Evolutionary conservation across 30 jellyfish, hydroid and myxozoan species (phyloP).

Genomic region (Chrysaora quinquecirrha): DNA sequence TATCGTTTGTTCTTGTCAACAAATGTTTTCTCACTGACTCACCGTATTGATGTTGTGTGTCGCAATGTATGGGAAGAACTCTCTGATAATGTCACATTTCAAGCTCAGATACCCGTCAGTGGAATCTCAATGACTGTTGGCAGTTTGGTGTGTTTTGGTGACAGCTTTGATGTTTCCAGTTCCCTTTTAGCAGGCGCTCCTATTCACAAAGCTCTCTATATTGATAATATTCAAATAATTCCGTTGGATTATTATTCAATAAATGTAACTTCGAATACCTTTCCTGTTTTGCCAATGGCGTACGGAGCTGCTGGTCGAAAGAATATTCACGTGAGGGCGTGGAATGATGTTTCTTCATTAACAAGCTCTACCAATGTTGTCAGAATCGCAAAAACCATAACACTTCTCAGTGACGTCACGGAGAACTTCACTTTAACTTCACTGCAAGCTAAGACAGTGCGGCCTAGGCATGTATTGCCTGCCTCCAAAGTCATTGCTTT

Average conservation of each 20-base stretch:
- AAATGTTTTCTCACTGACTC: conserved; percentile 11
- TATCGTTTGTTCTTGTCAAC: conserved; percentile 19
- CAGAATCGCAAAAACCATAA: conserved; percentile 31
- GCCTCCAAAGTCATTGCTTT: conserved; percentile 8
- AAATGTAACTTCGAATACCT: conserved; percentile 11
- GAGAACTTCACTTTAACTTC: conserved; percentile 39
- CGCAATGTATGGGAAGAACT: conserved; percentile 21
- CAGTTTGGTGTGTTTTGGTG: conserved; percentile 7
- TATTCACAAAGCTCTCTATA: conserved; percentile 5
- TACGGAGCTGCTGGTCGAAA: conserved; percentile 44
- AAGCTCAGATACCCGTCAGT: conserved; percentile 25
- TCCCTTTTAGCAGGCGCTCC: conserved; percentile 19
- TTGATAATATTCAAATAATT: background rate
- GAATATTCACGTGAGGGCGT: conserved; percentile 12
- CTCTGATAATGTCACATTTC: conserved; percentile 7
- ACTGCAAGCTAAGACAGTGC: conserved; percentile 11
- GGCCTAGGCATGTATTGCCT: conserved; percentile 26
- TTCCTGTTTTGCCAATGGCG: background rate
- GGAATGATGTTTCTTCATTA: conserved; percentile 35
- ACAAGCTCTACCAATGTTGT: background rate
- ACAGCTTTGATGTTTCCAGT: conserved; percentile 9
- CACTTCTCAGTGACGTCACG: conserved; percentile 2
- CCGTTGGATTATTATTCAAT: background rate
- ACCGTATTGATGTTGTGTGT: conserved; percentile 35
- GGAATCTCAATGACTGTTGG: conserved; percentile 7